Evolutionary conservation across 2,888 invertebrate species (phyloP).

Genomic region (Cenopis cana): DNA sequence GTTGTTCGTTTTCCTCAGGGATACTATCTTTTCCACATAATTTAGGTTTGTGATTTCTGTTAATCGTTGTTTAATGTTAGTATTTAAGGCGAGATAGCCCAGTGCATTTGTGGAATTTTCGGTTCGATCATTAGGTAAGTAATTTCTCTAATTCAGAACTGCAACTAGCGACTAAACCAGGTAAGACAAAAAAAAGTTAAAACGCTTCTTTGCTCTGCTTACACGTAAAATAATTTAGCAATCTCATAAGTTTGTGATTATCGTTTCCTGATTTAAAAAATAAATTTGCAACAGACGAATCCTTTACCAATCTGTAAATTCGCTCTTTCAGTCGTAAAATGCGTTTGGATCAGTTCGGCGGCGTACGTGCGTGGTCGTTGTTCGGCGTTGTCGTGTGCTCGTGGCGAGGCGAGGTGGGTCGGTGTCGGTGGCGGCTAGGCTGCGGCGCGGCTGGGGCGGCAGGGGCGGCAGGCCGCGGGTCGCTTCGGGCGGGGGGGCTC

Average conservation of each 20-base stretch:
- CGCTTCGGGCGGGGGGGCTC: constrained; percentile 63
- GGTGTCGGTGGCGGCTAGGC: constrained; percentile 27
- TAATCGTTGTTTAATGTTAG: background rate
- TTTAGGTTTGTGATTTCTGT: background rate
- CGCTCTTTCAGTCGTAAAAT: background rate
- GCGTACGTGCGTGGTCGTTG: constrained; percentile 1
- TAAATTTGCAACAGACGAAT: background rate
- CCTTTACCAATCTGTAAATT: constrained; percentile 3
- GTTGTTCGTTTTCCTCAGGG: background rate
- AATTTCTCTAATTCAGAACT: too few relatives aligned
- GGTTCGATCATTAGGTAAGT: too few relatives aligned
- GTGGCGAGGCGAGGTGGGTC: background rate
- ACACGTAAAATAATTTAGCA: background rate
- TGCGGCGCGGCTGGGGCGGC: constrained; percentile 53
- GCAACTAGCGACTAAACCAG: too few relatives aligned
- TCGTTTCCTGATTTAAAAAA: constrained; percentile 5
- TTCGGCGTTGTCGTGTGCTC: constrained; percentile 5
- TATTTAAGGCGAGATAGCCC: too few relatives aligned
- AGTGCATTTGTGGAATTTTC: too few relatives aligned
- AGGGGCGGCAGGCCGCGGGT: constrained; percentile 51
- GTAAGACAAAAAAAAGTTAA: too few relatives aligned
- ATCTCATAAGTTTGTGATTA: constrained; percentile 5
- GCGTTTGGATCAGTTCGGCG: constrained; percentile 8
- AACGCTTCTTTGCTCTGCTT: too few relatives aligned
- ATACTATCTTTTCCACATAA: background rate